phyloP scores from a whole-genome alignment of 2,888 invertebrate genomes.

The Agriopis leucophaearia region DNA sequence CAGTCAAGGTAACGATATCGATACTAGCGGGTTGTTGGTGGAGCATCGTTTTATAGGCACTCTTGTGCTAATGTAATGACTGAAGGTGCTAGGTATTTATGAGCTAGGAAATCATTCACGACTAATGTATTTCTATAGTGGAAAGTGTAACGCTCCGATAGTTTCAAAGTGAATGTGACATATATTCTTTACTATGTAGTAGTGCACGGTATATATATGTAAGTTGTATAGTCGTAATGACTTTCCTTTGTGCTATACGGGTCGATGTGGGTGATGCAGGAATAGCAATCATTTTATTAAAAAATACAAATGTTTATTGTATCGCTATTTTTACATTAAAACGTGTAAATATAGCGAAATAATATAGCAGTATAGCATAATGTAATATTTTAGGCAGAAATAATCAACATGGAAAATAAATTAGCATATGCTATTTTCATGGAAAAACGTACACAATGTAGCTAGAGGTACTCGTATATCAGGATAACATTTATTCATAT shows the following conservation, averaged over 20 bases:
- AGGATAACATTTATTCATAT: not conserved
- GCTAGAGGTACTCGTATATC: too few species aligned
- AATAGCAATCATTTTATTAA: conserved; percentile 27
- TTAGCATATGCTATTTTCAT: too few species aligned
- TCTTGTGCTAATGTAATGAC: not conserved
- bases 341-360: too few species aligned
- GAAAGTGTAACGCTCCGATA: conserved; percentile 61
- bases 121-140: conserved; percentile 35
- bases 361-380: too few species aligned
- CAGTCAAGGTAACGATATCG: not conserved
- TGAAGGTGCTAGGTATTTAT: not conserved
- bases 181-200: conserved; percentile 5
- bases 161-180: conserved; percentile 65
- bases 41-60: not conserved
- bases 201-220: conserved; percentile 13
- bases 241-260: conserved; percentile 34
- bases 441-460: too few species aligned
- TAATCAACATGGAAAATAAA: not conserved
- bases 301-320: conserved; percentile 17
- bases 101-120: conserved; percentile 43
- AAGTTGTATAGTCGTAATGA: conserved; percentile 27
- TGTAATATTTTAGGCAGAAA: not conserved
- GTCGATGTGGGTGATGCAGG: conserved; percentile 29
- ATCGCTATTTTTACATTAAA: not conserved
- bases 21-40: not conserved